phyloP scores from a whole-genome alignment of 1,140 invertebrate genomes.

The Halictus rubicundus region DNA sequence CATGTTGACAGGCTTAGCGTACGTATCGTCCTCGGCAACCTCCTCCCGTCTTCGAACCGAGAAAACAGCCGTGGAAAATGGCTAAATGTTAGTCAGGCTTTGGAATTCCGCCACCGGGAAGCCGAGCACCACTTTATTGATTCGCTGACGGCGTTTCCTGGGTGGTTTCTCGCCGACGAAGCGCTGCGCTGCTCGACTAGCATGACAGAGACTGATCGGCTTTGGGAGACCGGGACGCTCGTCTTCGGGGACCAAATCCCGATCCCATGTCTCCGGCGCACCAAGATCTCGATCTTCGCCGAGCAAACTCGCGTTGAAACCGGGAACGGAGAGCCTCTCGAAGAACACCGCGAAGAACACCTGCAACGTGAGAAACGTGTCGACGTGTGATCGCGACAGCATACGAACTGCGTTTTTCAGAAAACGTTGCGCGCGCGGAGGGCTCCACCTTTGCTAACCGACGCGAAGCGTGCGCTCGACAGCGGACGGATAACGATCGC shows the following conservation, averaged over 20 bases:
- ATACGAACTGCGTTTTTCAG: too few relatives aligned
- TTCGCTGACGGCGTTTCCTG: conserved; percentile 54
- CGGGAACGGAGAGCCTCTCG: too few relatives aligned
- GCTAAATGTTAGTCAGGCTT: conserved; percentile 34
- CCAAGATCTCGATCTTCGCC: too few relatives aligned
- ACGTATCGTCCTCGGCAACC: too few relatives aligned
- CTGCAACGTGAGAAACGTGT: conserved; percentile 15
- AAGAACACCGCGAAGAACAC: neutral
- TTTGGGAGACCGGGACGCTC: neutral
- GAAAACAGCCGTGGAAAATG: too few relatives aligned
- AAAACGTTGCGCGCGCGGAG: neutral
- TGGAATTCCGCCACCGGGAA: conserved; percentile 52
- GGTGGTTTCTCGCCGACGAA: conserved; percentile 63
- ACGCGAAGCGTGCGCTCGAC: neutral
- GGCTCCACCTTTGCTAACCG: neutral
- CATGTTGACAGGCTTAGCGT: conserved; percentile 46
- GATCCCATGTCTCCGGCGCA: too few relatives aligned
- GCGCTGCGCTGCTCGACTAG: neutral
- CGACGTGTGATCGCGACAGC: neutral
- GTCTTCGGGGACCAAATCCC: neutral
- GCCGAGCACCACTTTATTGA: conserved; percentile 68
- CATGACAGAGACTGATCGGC: conserved; percentile 26
- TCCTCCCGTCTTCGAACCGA: too few relatives aligned
- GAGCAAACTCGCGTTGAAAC: too few relatives aligned
- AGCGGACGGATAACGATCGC: neutral